Conservation (phyloP, 2,888 invertebrate genomes). For the Alsophila aescularia region DNA sequence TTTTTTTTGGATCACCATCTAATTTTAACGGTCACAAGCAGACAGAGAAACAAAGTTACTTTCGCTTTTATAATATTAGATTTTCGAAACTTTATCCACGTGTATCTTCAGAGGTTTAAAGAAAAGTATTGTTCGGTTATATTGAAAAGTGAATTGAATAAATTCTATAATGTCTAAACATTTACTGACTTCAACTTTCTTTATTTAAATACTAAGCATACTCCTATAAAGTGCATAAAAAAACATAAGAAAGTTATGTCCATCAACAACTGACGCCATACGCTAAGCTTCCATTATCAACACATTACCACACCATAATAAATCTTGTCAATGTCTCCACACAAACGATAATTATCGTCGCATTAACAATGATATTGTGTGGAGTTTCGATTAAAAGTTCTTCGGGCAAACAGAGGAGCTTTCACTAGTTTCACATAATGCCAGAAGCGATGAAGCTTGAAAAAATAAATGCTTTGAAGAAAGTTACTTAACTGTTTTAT, state of each 20-base stretch:
- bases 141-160: neutral
- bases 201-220: too few relatives aligned
- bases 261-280: neutral
- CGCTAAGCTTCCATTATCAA: constrained; percentile 3
- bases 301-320: constrained; percentile 15
- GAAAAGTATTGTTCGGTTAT: too few relatives aligned
- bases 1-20: too few relatives aligned
- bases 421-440: constrained; percentile 13
- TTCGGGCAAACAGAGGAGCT: neutral
- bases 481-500: neutral
- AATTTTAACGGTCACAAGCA: too few relatives aligned
- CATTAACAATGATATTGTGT: constrained; percentile 19
- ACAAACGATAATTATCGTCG: constrained; percentile 18
- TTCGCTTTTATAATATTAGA: too few relatives aligned
- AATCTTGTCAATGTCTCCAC: constrained; percentile 19
- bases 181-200: neutral
- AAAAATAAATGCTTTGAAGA: neutral
- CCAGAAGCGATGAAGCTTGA: neutral
- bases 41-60: too few relatives aligned
- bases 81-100: too few relatives aligned
- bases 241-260: too few relatives aligned
- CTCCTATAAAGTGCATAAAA: too few relatives aligned
- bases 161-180: neutral
- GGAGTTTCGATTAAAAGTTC: constrained; percentile 5
- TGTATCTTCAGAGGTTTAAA: too few relatives aligned